Evolutionary conservation across 2,797 vertebrate genomes (phyloP).

Genomic region (Melanotaenia pygmaea): DNA sequence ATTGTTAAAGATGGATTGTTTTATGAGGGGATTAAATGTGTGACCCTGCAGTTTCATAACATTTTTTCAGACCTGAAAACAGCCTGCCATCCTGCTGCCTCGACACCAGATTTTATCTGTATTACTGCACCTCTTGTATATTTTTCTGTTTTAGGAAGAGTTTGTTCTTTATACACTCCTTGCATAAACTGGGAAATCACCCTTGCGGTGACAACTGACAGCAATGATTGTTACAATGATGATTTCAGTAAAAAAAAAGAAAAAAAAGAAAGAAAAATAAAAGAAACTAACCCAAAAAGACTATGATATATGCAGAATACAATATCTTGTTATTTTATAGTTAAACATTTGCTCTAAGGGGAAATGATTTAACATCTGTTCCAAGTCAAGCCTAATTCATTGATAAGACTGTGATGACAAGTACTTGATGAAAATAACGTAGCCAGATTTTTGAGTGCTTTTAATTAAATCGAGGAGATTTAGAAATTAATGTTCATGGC

Average conservation of each 20-base stretch:
- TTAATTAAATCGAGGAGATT: conserved; percentile 37
- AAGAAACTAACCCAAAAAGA: no score
- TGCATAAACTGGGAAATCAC: conserved; percentile 21
- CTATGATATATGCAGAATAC: no score
- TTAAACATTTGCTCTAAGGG: no score
- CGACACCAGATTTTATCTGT: conserved; percentile 33
- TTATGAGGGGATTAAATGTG: conserved; percentile 23
- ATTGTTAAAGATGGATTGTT: conserved; percentile 9
- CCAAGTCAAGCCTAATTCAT: no score
- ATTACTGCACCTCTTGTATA: conserved; percentile 6
- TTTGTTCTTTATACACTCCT: conserved; percentile 24
- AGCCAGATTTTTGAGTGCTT: neutral
- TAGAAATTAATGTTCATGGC: conserved; percentile 37
- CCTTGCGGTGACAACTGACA: neutral
- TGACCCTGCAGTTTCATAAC: conserved; percentile 22
- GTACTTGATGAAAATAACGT: no score
- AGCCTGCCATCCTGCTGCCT: conserved; percentile 17
- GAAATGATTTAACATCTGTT: no score
- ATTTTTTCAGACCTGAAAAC: conserved; percentile 12
- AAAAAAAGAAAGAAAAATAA: no score
- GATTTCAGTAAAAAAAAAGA: neutral
- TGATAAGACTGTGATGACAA: no score
- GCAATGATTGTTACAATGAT: conserved; percentile 14
- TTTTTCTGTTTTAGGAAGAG: conserved; percentile 26
- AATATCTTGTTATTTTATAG: no score